Conservation (phyloP, 2,797 vertebrate species). For the Haliaeetus vocifer region DNA sequence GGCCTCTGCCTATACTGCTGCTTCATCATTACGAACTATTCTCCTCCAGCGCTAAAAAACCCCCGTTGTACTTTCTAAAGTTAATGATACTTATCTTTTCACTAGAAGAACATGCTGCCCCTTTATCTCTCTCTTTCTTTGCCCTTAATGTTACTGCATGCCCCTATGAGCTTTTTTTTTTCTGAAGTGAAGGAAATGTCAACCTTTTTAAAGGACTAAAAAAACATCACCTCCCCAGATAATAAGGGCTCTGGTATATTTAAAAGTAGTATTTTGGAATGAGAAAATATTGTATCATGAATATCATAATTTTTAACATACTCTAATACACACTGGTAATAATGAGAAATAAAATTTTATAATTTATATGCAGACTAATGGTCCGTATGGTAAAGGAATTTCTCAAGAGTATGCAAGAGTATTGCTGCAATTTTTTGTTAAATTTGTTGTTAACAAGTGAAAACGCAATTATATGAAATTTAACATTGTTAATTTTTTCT, state of each 20-base stretch:
- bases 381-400: constrained; percentile 24
- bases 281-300: neutral
- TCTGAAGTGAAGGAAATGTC: neutral
- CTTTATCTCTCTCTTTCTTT: neutral
- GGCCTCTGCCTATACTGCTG: neutral
- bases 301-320: neutral
- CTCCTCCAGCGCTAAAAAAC: neutral
- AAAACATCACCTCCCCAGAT: fast-evolving
- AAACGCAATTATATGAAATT: constrained; percentile 23
- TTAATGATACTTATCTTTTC: constrained; percentile 38
- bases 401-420: constrained; percentile 55
- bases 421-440: constrained; percentile 35
- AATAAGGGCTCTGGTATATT: neutral
- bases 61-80: neutral
- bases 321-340: neutral
- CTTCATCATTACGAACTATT: constrained; percentile 8
- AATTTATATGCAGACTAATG: constrained; percentile 22
- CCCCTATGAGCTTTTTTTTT: neutral
- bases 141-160: neutral
- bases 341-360: neutral
- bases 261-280: neutral
- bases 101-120: neutral
- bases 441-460: constrained; percentile 8
- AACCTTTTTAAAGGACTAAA: neutral
- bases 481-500: constrained; percentile 12